Evolutionary conservation across 2,888 invertebrate genomes (phyloP).

Genomic region (Ischnus inquisitorius): DNA sequence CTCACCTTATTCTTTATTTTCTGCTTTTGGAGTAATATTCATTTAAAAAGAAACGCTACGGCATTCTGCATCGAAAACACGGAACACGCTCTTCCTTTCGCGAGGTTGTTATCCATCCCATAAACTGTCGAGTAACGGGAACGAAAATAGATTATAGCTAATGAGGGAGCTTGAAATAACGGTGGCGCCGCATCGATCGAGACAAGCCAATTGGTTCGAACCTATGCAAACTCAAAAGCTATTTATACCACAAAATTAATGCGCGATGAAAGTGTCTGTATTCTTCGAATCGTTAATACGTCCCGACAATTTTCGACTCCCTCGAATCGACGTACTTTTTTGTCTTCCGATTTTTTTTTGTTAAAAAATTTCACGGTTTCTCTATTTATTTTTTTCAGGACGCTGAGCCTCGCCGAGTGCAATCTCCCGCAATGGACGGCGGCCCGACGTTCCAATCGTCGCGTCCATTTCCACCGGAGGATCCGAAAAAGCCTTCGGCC

Average conservation of each 20-base stretch:
- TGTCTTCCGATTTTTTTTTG: background rate
- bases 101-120: no score
- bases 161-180: no score
- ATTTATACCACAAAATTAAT: background rate
- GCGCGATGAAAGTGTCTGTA: background rate
- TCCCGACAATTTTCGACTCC: no score
- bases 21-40: no score
- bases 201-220: background rate
- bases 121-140: no score
- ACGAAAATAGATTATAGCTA: no score
- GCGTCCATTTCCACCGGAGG: constrained; percentile 79
- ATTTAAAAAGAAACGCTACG: no score
- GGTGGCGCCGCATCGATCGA: background rate
- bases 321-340: background rate
- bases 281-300: no score
- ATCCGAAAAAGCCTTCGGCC: constrained; percentile 78
- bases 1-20: no score
- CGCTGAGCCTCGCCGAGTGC: constrained; percentile 81
- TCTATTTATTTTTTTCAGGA: constrained; percentile 74
- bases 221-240: background rate
- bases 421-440: constrained; percentile 78
- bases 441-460: constrained; percentile 77
- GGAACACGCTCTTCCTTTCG: no score
- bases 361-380: background rate
- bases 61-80: no score